Conservation (phyloP, 2,797 vertebrate genomes). For the Poecilia gillii region DNA sequence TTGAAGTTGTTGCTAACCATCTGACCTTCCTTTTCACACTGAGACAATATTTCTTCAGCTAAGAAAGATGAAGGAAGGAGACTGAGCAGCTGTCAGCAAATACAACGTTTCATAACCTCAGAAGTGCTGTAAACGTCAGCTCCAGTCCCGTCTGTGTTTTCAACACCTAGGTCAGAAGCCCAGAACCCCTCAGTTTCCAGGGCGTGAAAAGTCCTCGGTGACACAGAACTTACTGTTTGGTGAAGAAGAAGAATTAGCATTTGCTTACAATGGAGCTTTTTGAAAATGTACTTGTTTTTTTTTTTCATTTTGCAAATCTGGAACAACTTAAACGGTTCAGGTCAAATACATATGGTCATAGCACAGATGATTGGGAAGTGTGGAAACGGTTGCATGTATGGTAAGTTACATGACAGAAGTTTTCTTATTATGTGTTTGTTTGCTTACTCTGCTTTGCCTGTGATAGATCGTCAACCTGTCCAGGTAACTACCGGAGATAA, state of each 20-base stretch:
- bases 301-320: neutral
- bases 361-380: neutral
- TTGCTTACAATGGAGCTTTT: neutral
- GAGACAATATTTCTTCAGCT: slow-evolving; percentile 73
- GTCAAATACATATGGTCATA: neutral
- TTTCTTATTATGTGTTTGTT: neutral
- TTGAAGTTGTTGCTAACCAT: slow-evolving; percentile 65
- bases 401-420: neutral
- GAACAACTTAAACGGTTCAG: neutral
- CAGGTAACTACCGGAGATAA: neutral
- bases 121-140: slow-evolving; percentile 24
- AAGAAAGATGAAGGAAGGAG: slow-evolving; percentile 71
- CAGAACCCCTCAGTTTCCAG: slow-evolving; percentile 1
- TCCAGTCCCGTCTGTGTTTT: slow-evolving; percentile 40
- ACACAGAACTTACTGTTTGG: neutral
- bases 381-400: neutral
- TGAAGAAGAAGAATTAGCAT: neutral
- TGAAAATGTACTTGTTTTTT: neutral
- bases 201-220: neutral
- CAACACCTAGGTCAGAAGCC: slow-evolving; percentile 47
- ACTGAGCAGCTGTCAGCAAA: slow-evolving; percentile 66
- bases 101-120: slow-evolving; percentile 59
- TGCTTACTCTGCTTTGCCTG: neutral
- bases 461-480: neutral
- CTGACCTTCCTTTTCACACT: slow-evolving; percentile 72